Evolutionary conservation across 1,140 invertebrate species (phyloP).

Genomic region (Cylas formicarius): DNA sequence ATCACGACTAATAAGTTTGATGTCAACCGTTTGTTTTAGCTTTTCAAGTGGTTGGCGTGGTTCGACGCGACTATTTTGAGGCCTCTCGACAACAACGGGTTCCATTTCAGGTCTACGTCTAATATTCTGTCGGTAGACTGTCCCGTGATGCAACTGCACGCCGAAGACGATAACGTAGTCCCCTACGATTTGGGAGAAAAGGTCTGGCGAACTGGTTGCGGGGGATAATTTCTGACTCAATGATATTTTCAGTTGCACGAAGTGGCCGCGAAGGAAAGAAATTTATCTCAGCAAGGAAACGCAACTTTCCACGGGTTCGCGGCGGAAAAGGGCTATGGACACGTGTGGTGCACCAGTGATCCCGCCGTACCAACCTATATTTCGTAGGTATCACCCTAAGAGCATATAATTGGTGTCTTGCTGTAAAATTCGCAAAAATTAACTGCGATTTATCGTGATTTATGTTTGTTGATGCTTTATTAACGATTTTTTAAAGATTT

Average conservation of each 20-base stretch:
- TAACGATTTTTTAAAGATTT: too few species aligned
- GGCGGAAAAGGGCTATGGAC: slow-evolving; percentile 20
- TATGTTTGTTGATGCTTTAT: too few species aligned
- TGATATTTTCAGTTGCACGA: slow-evolving; percentile 18
- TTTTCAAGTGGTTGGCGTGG: slow-evolving; percentile 53
- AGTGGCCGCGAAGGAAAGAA: slow-evolving; percentile 14
- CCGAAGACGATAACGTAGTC: slow-evolving; percentile 77
- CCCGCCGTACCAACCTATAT: slow-evolving; percentile 21
- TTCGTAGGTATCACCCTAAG: slow-evolving; percentile 19
- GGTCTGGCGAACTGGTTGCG: slow-evolving; percentile 39
- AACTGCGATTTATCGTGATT: too few species aligned
- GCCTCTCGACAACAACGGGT: slow-evolving; percentile 56
- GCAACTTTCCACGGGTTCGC: slow-evolving; percentile 28
- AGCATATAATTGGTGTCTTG: too few species aligned
- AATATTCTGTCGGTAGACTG: slow-evolving; percentile 59
- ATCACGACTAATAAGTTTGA: too few species aligned
- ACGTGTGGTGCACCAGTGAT: slow-evolving; percentile 21
- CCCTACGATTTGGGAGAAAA: slow-evolving; percentile 67
- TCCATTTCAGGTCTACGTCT: slow-evolving; percentile 61
- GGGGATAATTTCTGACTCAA: not conserved
- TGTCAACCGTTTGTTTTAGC: slow-evolving; percentile 27
- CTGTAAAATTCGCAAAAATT: too few species aligned
- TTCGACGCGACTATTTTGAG: slow-evolving; percentile 63
- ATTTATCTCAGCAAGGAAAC: slow-evolving; percentile 18
- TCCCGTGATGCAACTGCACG: slow-evolving; percentile 80